These are phyloP conservation scores for Nibea albiflora DNA, from an alignment of 2,113 vertebrate genomes.

Conservation along the genomic window DNA sequence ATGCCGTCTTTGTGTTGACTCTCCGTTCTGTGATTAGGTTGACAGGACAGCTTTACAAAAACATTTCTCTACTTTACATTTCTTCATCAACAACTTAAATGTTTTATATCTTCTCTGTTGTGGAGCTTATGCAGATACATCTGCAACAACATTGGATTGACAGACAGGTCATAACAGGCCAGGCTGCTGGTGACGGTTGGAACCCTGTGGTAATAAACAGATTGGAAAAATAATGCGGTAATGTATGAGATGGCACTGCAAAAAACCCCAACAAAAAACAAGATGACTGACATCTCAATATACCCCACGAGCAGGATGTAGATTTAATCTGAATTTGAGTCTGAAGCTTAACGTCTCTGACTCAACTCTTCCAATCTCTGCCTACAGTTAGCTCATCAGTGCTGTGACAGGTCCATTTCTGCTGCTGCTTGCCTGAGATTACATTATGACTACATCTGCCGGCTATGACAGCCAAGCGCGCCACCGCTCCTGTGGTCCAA, in stretches of 20 bases:
- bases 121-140: background rate
- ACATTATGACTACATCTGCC: constrained; percentile 46
- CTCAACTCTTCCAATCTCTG: background rate
- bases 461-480: background rate
- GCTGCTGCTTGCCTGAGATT: constrained; percentile 37
- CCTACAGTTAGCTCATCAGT: constrained; percentile 16
- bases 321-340: constrained; percentile 40
- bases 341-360: background rate
- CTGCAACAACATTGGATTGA: background rate
- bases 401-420: constrained; percentile 40
- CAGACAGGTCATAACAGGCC: background rate
- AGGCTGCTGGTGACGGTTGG: background rate
- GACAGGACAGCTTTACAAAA: background rate
- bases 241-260: background rate
- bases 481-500: constrained; percentile 3
- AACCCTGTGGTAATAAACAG: background rate
- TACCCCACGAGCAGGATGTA: constrained; percentile 7
- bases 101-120: background rate
- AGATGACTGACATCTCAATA: constrained; percentile 39
- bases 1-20: background rate
- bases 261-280: background rate
- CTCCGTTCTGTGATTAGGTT: background rate
- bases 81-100: background rate
- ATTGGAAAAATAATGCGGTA: constrained; percentile 1
- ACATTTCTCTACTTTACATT: background rate